Evolutionary conservation across 2,888 invertebrate genomes (phyloP), one percentile per base, ranked within the genome.

Genomic region (Thumatha senex): DNA sequence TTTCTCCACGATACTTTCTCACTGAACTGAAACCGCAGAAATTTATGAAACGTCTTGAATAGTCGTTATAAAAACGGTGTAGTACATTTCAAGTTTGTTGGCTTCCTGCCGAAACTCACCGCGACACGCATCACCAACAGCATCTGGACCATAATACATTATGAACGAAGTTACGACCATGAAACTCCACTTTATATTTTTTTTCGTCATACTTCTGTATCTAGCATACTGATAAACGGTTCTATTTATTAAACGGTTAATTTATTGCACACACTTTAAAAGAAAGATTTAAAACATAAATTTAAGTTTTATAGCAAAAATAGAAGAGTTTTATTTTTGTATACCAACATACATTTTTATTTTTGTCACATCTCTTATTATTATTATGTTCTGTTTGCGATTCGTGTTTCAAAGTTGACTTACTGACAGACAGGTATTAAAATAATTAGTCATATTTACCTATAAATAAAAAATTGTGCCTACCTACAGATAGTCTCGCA

Each of bases 51-150:
- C 24, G 44, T 12, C 7, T 13, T 24, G 40, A 40, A 35, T 30
- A 30, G 35, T 34, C 39, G 34, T 56, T 49, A 46, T 49, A 62
- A 54, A 58, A 59, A 57, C 45, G 40, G 40, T 31, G 45, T 48
- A 45, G 13, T 40, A 48, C 43, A 47, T 31, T 53, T 38, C 48
- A 44, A 45, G 39, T 42, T 45, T 44, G 44, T 61, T 63, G 63
- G 64, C 64, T 39, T 49, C 48, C 41, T 63, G 64, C 58, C 64
- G 58, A 58, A 51, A 48, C 39, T 46, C 54, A 51, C 56, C 36
- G 15, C 31, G 61, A 39, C 42, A 34, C 61, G 52, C 58, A 35
- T 56, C 58, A 49, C 38, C 43, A 18, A 45, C 33, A 34, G 31
- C 54, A 54, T 58, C 54, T 63, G 58, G 58, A 49, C 48, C 58